Conservation (phyloP, 2,888 invertebrate species). For the Parasteatoda lunata region DNA sequence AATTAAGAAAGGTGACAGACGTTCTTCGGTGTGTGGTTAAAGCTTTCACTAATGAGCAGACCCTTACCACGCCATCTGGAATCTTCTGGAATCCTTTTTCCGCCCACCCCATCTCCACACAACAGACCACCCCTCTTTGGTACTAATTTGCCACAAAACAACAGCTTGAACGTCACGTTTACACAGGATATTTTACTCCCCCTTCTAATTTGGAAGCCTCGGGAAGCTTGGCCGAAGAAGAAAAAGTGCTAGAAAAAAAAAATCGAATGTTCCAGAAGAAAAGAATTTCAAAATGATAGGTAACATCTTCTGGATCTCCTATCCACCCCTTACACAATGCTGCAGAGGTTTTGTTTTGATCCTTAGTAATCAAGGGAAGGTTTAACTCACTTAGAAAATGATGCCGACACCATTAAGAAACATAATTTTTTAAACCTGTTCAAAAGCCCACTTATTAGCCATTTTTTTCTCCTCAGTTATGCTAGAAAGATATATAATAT, state of each 20-base stretch:
- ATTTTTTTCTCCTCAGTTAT: constrained; percentile 10
- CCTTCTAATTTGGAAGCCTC: constrained; percentile 57
- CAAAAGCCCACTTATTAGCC: constrained; percentile 57
- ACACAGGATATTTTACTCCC: constrained; percentile 26
- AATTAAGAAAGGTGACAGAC: constrained; percentile 68
- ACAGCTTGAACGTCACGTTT: constrained; percentile 57
- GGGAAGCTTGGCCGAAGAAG: constrained; percentile 19
- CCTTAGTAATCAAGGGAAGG: constrained; percentile 36
- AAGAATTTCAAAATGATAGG: constrained; percentile 63
- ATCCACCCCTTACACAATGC: constrained; percentile 6
- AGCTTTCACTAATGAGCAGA: constrained; percentile 54
- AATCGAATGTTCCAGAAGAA: constrained; percentile 20
- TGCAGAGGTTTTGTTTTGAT: constrained; percentile 37
- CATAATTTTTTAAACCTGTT: constrained; percentile 19
- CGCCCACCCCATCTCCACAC: constrained; percentile 6
- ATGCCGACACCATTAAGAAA: constrained; percentile 44
- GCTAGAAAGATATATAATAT: constrained; percentile 23
- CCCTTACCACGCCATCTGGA: constrained; percentile 59
- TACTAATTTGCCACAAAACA: constrained; percentile 65
- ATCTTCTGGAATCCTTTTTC: constrained; percentile 32
- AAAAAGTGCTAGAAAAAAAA: not conserved
- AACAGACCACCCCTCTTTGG: not conserved
- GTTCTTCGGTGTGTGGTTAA: constrained; percentile 49
- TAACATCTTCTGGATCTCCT: constrained; percentile 35
- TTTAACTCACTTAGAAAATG: constrained; percentile 56